Percentiles rank a stretch among this genome's conserved stretches.
phyloP scores from a whole-genome alignment of 92 coral and sea anemone genomes.

The Parazoanthus swiftii region DNA sequence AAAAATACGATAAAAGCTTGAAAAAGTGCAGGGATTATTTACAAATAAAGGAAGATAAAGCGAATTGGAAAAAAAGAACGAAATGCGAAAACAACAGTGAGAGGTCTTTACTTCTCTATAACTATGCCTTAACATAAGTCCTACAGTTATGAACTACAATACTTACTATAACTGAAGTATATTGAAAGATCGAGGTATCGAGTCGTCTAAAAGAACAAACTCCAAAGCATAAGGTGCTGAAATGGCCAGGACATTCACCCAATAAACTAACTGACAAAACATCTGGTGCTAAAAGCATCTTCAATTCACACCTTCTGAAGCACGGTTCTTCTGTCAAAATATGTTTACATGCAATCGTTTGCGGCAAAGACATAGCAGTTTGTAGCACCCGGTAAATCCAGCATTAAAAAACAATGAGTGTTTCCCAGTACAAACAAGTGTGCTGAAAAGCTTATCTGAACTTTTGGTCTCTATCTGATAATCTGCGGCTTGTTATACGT shows the following conservation, averaged over 20 bases:
- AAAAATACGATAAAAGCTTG: no score
- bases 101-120: not conserved
- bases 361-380: not conserved
- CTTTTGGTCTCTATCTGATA: slow-evolving; percentile 37
- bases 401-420: slow-evolving; percentile 5
- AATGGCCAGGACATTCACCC: not conserved
- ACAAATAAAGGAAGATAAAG: no score
- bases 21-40: no score
- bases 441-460: slow-evolving; percentile 25
- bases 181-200: not conserved
- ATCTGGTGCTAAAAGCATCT: slow-evolving; percentile 46
- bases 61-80: not conserved
- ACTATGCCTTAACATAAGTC: not conserved
- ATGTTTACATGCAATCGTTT: slow-evolving; percentile 17
- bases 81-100: not conserved
- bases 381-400: slow-evolving; percentile 14
- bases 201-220: slow-evolving; percentile 9
- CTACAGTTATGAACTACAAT: not conserved
- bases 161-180: not conserved
- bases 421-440: slow-evolving; percentile 6
- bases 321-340: slow-evolving; percentile 15
- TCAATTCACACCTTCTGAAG: slow-evolving; percentile 31
- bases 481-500: slow-evolving; percentile 14
- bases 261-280: not conserved
- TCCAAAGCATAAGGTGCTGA: not conserved